Conservation (phyloP, 2,797 vertebrate species). For the Heliangelus exortis region DNA sequence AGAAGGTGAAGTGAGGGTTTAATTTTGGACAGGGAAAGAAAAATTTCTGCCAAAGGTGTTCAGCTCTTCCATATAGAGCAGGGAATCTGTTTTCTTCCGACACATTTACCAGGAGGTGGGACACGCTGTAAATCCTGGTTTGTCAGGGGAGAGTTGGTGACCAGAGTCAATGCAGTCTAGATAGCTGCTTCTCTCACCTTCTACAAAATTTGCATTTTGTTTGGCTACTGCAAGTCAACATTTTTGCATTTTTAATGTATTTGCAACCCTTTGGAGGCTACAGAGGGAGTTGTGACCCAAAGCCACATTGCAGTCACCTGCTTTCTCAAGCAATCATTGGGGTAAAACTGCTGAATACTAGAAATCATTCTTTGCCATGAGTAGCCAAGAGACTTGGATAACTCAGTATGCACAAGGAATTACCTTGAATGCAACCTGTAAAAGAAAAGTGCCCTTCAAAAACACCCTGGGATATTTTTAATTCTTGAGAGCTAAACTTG, state of each 20-base stretch:
- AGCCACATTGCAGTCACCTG: rapidly evolving
- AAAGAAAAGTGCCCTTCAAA: background rate
- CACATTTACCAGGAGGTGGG: background rate
- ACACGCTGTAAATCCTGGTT: background rate
- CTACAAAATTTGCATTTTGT: background rate
- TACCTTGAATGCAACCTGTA: background rate
- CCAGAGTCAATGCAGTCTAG: background rate
- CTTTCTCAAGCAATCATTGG: background rate
- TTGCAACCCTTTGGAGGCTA: background rate
- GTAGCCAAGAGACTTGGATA: background rate
- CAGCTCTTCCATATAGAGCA: background rate
- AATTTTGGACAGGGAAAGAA: background rate
- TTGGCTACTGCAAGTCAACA: background rate
- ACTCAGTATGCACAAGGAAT: background rate
- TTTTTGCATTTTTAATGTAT: background rate
- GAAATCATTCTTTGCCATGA: background rate
- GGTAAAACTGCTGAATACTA: background rate
- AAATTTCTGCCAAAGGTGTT: background rate
- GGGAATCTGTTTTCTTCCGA: background rate
- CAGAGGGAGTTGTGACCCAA: background rate
- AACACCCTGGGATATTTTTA: background rate
- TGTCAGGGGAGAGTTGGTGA: background rate
- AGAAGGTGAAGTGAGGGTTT: background rate
- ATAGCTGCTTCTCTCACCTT: background rate
- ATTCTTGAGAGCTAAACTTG: background rate